Evolutionary conservation across 2,888 invertebrate species (phyloP), one percentile per base, ranked within the genome.

Genomic region (Eupithecia pulchellata): DNA sequence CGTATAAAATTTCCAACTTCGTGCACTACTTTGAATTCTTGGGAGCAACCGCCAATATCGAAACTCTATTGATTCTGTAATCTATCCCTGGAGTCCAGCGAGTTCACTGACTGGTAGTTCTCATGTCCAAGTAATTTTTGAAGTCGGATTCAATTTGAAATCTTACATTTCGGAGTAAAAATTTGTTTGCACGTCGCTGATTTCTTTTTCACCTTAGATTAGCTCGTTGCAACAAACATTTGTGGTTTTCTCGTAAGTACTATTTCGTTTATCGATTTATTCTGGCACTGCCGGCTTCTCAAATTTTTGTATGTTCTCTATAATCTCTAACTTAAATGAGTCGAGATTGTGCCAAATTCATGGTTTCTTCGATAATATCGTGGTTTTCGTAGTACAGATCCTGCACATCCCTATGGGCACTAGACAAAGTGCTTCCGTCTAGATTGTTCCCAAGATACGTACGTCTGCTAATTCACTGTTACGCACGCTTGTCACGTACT

Each of bases 401-500:
- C 74, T 80, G 79, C 80, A 74, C 72, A 64, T 80, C 77, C 77
- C 77, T 74, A 75, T 63, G 68, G 72, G 64, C 75, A 77, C 75
- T 75, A 81, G 79, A 84, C 82, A 80, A 82, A 83, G 81, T 83
- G 82, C 75, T 79, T 79, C 78, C 78, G 81, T 81, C 83, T 82
- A 83, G 84, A 86, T 86, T 79, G 81, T 76, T 84, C 80, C 84
- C 83, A 77, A 82, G 84, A 80, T 81, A 83, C 81, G 81, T 79
- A 79, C 81, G 79, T 77, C 76, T 81, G 83, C 84, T 85, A 87
- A 87, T 88, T 86, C 83, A 79, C 83, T 77, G 75, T 77, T 81
- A 76, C 84, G 82, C 81, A 87, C 80, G 79, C 86, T 76, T 76
- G 84, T 81, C 88, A 86, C 88, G 88, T 85, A 77, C 83, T 78